Evolutionary conservation across 64 coral and sea anemone genomes (phyloP), one percentile per base, ranked within the genome.

Genomic region (Anthopleura sola): DNA sequence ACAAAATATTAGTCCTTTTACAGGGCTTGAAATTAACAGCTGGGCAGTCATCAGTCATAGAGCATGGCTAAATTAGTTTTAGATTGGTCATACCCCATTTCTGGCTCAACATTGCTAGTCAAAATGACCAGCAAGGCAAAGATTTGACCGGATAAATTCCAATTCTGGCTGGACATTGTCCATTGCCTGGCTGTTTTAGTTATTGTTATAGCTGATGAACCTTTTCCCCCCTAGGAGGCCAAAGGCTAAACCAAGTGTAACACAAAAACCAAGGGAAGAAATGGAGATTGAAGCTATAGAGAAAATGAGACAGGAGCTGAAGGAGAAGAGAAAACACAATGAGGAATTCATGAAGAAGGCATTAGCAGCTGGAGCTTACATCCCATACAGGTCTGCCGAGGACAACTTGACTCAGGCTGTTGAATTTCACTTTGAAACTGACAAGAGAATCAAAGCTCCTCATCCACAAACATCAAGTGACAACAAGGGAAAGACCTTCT

Each of bases 371-470:
- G 92, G 88, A 31, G 80, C 78, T 8, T 90, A 91, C 57, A 95
- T 76, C 57, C 93, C 87, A 47, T 89, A 68, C 80, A 83, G 97
- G 84, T 85, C 90, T 88, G 84, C 56, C 68, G 91, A 85, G 11
- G 92, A 92, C 21, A 90, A 94, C 38, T 69, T 95, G 5, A 99
- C 97, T 3, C 87, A 84, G 15, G 86, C 97, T 21, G 49, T 95
- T 37, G 97, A 94, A 84, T 99, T 99, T 23, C 92, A 99, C 81
- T 99, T 99, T 82, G 89, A 90, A 86, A 94, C 93, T 29, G 97
- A 95, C 66, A 86, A 92, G 6, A 86, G 97, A 39, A 88, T 99
- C 76, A 92, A 94, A 28, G 83, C 55, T 40, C 87, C 75, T 82
- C 66, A 76, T 24, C 80, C 90, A 21, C 53, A 91, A 16, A 78